Percentiles rank a stretch among this genome's conserved stretches.
Conservation (phyloP, 2,888 invertebrate genomes). For the Horisme vitalbata region DNA sequence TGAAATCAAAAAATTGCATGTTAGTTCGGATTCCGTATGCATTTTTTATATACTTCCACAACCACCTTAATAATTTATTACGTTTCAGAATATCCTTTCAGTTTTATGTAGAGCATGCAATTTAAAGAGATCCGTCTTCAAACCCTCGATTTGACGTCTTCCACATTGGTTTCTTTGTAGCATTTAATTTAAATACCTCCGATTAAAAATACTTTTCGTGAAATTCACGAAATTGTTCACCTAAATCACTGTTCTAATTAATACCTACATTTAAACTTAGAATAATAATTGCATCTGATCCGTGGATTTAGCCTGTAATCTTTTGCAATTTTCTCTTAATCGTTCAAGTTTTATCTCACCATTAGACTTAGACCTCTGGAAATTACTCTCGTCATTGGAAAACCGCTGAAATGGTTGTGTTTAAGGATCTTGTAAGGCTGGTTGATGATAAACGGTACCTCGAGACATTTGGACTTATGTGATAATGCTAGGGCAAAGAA, state of each 20-base stretch:
- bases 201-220: conserved; percentile 26
- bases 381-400: conserved; percentile 28
- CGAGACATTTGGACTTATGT: conserved; percentile 80
- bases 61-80: too few relatives aligned
- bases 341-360: conserved; percentile 59
- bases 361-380: conserved; percentile 46
- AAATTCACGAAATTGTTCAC: conserved; percentile 42
- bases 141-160: conserved; percentile 5
- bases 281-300: conserved; percentile 71
- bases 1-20: too few relatives aligned
- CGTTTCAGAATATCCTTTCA: not conserved
- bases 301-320: conserved; percentile 73
- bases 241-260: conserved; percentile 68
- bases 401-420: conserved; percentile 36
- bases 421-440: conserved; percentile 43
- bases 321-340: conserved; percentile 80
- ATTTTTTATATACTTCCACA: too few relatives aligned
- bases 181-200: conserved; percentile 24
- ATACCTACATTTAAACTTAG: conserved; percentile 67
- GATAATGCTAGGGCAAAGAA: conserved; percentile 79
- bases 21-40: too few relatives aligned
- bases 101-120: not conserved
- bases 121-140: conserved; percentile 14
- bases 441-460: conserved; percentile 55
- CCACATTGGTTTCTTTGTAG: conserved; percentile 16